Conservation (phyloP, 1,140 invertebrate species). For the Ostrea denselamellosa region DNA sequence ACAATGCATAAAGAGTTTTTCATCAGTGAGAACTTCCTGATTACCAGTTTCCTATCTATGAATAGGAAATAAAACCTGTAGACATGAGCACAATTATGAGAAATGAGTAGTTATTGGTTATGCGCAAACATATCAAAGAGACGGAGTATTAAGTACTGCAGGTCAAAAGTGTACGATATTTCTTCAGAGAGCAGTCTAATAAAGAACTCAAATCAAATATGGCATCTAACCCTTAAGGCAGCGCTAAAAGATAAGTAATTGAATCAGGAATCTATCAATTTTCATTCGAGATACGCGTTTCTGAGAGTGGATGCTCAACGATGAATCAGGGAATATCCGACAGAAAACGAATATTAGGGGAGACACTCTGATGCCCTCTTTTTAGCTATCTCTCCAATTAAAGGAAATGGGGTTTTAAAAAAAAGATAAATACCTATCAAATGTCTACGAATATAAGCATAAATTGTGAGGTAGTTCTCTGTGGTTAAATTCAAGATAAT, state of each 20-base stretch:
- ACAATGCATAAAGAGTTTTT: no score
- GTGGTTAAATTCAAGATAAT: no score
- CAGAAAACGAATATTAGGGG: background rate
- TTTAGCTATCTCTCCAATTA: no score
- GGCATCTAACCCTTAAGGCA: background rate
- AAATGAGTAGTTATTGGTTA: background rate
- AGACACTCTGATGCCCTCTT: background rate
- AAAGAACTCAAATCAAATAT: background rate
- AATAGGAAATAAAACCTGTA: no score
- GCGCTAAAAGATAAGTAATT: background rate
- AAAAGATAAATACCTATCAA: no score
- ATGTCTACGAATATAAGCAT: no score
- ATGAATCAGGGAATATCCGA: background rate
- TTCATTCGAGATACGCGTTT: background rate
- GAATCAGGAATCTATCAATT: background rate
- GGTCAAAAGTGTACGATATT: constrained; percentile 8
- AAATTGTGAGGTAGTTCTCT: no score
- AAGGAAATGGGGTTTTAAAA: no score
- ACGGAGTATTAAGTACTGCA: background rate
- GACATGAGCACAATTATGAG: no score
- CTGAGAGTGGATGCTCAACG: background rate
- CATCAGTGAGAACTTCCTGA: no score
- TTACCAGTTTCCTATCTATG: no score
- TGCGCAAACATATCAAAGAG: background rate
- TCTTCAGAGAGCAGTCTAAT: background rate